Evolutionary conservation across 2,888 invertebrate genomes (phyloP), one percentile per base, ranked within the genome.

Genomic region (Platerodrilus igneus): DNA sequence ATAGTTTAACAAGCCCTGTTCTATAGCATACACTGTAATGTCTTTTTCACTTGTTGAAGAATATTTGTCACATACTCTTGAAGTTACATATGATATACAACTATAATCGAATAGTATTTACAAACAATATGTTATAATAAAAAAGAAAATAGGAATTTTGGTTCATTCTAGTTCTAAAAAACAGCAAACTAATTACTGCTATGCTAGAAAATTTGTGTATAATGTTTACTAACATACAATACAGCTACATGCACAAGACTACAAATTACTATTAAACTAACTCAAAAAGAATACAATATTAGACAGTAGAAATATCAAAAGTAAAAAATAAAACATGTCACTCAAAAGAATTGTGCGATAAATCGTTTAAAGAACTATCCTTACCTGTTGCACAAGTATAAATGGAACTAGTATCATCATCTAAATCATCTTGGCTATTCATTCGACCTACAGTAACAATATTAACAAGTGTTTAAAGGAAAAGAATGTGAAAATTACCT

Each of bases 391-490:
- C 72, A 37, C 79, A 77, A 44, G 82, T 76, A 67, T 83, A 84
- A 40, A 84, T 65, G 5, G 85, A 85, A 42, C 78, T 76, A 56
- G 79, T 78, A 55, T 86, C 86, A 53, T 81, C 80, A 59, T 86
- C 89, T 58, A 91, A 74, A 69, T 90, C 90, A 66, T 91, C 91
- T 59, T 88, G 87, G 56, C 89, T 90, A 70, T 83, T 85, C 71
- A 86, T 80, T 47, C 86, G 84, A 57, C 81, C 86, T 87, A 47
- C 49, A 48, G 32, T 41, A 20, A 44, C 47, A 41, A 41, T 17
- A 19, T 13, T 27, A n/a, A 11, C 8, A n/a, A 8, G 7, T 16
- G 4, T n/a, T 4, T 16, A 22, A n/a, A 27, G 11, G 14, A 14
- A 22, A 3, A 10, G 5, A n/a, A 9, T 18, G 13, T 18, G 9